Conservation (phyloP, 2,797 vertebrate genomes). For the Oryzias sinensis region DNA sequence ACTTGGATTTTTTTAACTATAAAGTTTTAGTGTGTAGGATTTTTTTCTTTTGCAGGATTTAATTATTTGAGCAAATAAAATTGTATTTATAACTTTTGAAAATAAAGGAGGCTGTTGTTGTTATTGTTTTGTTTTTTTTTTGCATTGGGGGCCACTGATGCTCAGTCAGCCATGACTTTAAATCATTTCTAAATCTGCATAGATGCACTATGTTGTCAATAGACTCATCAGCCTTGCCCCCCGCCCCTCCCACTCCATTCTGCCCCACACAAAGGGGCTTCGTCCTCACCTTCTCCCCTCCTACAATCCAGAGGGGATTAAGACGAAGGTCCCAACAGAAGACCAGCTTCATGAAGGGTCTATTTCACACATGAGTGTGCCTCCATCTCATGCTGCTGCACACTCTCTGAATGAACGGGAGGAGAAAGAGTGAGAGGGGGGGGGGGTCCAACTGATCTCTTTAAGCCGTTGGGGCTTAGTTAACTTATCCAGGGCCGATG, state of each 20-base stretch:
- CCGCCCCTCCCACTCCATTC: constrained; percentile 33
- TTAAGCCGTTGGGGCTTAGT: constrained; percentile 71
- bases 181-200: constrained; percentile 76
- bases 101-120: not conserved
- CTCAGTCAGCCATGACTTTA: constrained; percentile 69
- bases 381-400: constrained; percentile 70
- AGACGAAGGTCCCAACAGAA: constrained; percentile 53
- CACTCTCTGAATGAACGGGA: constrained; percentile 57
- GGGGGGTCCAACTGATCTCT: constrained; percentile 68
- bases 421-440: constrained; percentile 38
- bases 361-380: constrained; percentile 83
- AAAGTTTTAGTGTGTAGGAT: too few species aligned
- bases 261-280: constrained; percentile 59
- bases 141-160: constrained; percentile 42
- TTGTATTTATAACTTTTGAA: not conserved
- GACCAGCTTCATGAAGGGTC: constrained; percentile 69
- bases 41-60: too few species aligned
- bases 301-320: constrained; percentile 55
- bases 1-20: too few species aligned
- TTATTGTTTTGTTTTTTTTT: not conserved
- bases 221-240: constrained; percentile 41
- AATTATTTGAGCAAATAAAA: too few species aligned
- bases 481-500: constrained; percentile 65
- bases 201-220: constrained; percentile 74
- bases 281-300: constrained; percentile 43